Base-by-base conservation (phyloP, 2,888 invertebrate genomes). In the Boloria selene region DNA sequence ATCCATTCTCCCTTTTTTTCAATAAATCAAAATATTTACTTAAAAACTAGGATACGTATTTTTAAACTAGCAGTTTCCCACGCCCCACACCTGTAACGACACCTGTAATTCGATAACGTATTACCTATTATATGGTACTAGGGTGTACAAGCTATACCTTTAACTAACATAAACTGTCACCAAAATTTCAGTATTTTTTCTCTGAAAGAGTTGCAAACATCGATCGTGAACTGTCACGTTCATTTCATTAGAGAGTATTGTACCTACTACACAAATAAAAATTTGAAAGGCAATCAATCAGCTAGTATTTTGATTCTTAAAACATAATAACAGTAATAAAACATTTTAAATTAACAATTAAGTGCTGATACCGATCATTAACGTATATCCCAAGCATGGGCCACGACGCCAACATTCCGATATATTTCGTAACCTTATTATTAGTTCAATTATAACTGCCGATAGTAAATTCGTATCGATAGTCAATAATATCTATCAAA, bases 331-430 rank as follows among this genome's bases (percentile, higher is more conserved):
- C 53, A 26, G 56, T 67, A 65, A 67, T 63, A 51, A 53, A 59
- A 68, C 67, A 56, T 65, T 70, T 70, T 71, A 67, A 68, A 71
- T 71, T 56, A 53, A 68, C 68, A 70, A 69, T 70, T 64, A 66
- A 18, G 17, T 18, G 61, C 45, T 45, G 68, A 71, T 71, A 68
- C 62, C 58, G 63, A 56, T 67, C 63, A 45, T 64, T 68, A 67
- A 53, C 55, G 49, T 55, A n/a, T 55, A 49, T 22, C 13, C 31
- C 49, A 31, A 61, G 44, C 45, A 26, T 22, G 47, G 50, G 42
- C 63, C 60, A 51, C 55, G 68, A 66, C 66, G 63, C 55, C 55
- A 52, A 49, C 60, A 60, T 67, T 53, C 61, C 63, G 54, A 61
- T 65, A 49, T 49, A 61, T 72, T 70, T 72, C 64, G 71, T 65